Percentiles rank a stretch among this genome's conserved stretches.
Evolutionary conservation across 37 sponge, comb jelly and placozoan species (phyloP).

Genomic region (Theonella swinhoei): DNA sequence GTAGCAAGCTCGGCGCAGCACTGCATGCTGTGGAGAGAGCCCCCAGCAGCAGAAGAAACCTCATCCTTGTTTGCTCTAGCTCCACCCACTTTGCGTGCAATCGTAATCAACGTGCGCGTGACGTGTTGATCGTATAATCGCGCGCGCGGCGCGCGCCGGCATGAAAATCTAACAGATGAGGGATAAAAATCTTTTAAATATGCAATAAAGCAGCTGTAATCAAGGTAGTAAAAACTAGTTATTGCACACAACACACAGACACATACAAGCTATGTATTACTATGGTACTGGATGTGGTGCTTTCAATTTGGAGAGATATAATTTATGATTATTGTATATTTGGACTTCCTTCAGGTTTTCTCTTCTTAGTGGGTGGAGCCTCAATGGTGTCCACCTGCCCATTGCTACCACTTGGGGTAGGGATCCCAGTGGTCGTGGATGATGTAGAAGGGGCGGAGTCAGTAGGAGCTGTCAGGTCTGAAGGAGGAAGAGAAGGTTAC

Average conservation of each 20-base stretch:
- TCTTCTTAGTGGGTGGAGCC: not conserved
- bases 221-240: not conserved
- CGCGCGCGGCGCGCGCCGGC: too few relatives aligned
- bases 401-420: not conserved
- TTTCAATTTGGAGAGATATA: too few relatives aligned
- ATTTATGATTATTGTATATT: not conserved
- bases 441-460: not conserved
- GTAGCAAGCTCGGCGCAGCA: slow-evolving; percentile 1
- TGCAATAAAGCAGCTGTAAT: not conserved
- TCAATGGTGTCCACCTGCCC: not conserved
- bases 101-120: too few relatives aligned
- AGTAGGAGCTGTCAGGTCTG: not conserved
- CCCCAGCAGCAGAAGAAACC: too few relatives aligned
- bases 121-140: too few relatives aligned
- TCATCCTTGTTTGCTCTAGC: too few relatives aligned
- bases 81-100: too few relatives aligned
- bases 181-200: not conserved
- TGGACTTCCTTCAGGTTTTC: not conserved
- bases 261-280: too few relatives aligned
- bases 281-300: too few relatives aligned
- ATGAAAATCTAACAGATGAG: not conserved
- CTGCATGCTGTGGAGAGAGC: too few relatives aligned
- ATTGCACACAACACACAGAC: not conserved
- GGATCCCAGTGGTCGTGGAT: not conserved
- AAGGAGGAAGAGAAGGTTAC: not conserved